Percentiles rank a stretch among this genome's conserved stretches.
Evolutionary conservation across 2,797 vertebrate genomes (phyloP).

Genomic region (Gobionotothen gibberifrons): DNA sequence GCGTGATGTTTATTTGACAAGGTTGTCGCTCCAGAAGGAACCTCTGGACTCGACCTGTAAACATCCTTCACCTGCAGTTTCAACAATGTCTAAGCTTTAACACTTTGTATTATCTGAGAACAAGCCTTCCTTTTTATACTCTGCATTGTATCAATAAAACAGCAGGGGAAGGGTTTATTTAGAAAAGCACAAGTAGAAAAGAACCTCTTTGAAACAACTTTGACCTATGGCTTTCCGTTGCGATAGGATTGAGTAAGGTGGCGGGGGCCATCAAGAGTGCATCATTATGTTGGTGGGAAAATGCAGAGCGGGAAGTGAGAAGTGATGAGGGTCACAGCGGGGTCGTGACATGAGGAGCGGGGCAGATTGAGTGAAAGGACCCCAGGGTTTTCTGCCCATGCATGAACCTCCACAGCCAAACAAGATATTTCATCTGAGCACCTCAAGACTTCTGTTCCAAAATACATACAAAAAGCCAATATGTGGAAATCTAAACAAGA

Average conservation of each 20-base stretch:
- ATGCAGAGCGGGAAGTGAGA: conserved; percentile 61
- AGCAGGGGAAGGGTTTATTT: conserved; percentile 60
- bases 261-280: conserved; percentile 41
- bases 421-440: conserved; percentile 52
- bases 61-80: conserved; percentile 65
- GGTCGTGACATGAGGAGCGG: conserved; percentile 58
- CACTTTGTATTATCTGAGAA: conserved; percentile 50
- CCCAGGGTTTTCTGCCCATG: conserved; percentile 38
- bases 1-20: conserved; percentile 75
- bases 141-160: conserved; percentile 14
- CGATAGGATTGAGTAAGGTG: conserved; percentile 60
- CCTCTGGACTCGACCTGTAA: conserved; percentile 50
- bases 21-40: conserved; percentile 61
- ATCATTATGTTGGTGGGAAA: conserved; percentile 70
- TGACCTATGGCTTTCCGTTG: conserved; percentile 50
- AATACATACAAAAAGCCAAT: conserved; percentile 48
- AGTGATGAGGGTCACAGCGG: conserved; percentile 63
- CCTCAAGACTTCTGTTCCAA: conserved; percentile 41
- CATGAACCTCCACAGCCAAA: conserved; percentile 48
- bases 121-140: conserved; percentile 44
- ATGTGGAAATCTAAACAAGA: conserved; percentile 31
- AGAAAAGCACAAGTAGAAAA: conserved; percentile 48
- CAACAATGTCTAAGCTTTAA: conserved; percentile 52
- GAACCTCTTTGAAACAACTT: conserved; percentile 43
- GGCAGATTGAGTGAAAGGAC: conserved; percentile 43